These are phyloP conservation scores for Brachyrhaphis roseni DNA, from an alignment of 2,797 vertebrate genomes.

Conservation along the genomic window DNA sequence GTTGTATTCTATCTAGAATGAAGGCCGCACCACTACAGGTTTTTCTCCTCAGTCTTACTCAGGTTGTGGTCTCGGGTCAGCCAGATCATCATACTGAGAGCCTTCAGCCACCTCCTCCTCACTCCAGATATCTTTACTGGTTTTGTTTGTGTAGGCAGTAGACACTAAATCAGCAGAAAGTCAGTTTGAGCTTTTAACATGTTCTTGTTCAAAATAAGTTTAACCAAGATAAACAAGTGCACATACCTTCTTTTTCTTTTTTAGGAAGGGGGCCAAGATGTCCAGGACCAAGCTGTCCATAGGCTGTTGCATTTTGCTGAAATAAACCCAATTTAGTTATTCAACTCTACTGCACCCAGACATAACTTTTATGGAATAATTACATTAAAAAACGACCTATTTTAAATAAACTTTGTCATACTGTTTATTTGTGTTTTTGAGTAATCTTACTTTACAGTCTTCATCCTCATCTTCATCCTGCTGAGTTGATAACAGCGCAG, in stretches of 20 bases:
- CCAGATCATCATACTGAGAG: constrained; percentile 74
- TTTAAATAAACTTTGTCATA: neutral
- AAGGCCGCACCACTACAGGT: neutral
- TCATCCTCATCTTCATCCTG: constrained; percentile 54
- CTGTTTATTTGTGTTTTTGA: neutral
- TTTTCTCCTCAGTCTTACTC: constrained; percentile 65
- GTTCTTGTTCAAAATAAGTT: neutral
- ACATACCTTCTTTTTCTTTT: constrained; percentile 51
- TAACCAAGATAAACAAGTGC: neutral
- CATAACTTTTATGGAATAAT: neutral
- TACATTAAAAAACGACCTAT: neutral
- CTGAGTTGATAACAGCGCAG: constrained; percentile 59
- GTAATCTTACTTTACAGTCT: constrained; percentile 51
- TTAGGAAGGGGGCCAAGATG: constrained; percentile 62
- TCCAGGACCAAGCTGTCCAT: constrained; percentile 65
- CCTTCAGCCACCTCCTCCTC: constrained; percentile 79
- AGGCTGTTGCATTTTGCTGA: constrained; percentile 44
- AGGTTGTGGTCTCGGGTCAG: constrained; percentile 76
- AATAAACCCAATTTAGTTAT: neutral
- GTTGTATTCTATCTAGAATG: neutral
- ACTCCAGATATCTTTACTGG: constrained; percentile 77
- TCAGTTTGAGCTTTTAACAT: neutral
- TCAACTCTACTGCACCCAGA: neutral
- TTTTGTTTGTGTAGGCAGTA: constrained; percentile 34
- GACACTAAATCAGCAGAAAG: constrained; percentile 38